Conservation (phyloP, 2,888 invertebrate genomes). For the Dryocosmus kuriphilus region DNA sequence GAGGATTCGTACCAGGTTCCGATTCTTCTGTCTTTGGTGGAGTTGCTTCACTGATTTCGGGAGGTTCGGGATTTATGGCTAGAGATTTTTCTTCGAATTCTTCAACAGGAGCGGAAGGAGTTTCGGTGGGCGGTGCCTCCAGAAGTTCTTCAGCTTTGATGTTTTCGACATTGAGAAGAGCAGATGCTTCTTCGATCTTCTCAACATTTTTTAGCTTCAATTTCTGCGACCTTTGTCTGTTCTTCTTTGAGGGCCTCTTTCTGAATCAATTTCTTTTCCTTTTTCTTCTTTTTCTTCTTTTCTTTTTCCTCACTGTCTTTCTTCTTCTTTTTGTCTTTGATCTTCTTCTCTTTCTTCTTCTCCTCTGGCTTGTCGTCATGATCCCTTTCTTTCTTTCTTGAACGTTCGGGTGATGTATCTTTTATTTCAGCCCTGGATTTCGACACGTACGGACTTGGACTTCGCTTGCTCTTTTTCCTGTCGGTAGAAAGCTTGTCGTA, state of each 20-base stretch:
- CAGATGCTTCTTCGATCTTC: conserved; percentile 58
- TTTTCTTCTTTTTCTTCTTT: conserved; percentile 77
- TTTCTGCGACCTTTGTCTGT: conserved; percentile 54
- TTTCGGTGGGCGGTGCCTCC: conserved; percentile 49
- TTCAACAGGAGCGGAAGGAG: conserved; percentile 50
- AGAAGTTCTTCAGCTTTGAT: conserved; percentile 53
- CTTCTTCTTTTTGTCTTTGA: conserved; percentile 77
- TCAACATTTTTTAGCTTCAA: conserved; percentile 63
- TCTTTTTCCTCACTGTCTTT: conserved; percentile 81
- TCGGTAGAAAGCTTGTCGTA: conserved; percentile 71
- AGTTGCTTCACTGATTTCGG: conserved; percentile 61
- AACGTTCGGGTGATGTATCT: conserved; percentile 74
- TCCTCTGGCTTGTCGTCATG: conserved; percentile 74
- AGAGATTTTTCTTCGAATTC: conserved; percentile 73
- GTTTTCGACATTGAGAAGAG: conserved; percentile 57
- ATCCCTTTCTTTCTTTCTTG: conserved; percentile 81
- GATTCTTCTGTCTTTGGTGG: conserved; percentile 55
- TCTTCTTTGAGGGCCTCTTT: conserved; percentile 66
- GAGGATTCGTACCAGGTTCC: conserved; percentile 72
- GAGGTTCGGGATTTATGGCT: conserved; percentile 73
- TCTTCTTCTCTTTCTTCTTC: conserved; percentile 80
- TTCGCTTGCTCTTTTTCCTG: conserved; percentile 74
- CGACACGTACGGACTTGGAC: conserved; percentile 71
- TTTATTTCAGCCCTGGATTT: conserved; percentile 74
- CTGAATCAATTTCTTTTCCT: conserved; percentile 71